Evolutionary conservation across 1,140 invertebrate species (phyloP).

Genomic region (Drosophila malerkotliana): DNA sequence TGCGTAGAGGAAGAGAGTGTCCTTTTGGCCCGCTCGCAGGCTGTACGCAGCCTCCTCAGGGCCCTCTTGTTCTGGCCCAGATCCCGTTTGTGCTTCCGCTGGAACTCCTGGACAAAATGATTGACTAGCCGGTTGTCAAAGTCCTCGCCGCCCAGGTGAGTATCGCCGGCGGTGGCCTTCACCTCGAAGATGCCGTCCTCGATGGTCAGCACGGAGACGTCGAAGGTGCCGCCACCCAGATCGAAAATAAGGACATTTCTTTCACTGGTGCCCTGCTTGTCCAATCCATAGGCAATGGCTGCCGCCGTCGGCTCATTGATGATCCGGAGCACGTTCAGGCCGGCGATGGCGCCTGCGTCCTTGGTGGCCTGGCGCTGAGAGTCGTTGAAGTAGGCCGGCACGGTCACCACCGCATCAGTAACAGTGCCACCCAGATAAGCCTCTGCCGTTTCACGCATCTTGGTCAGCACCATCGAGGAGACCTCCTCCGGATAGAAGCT

Average conservation of each 20-base stretch:
- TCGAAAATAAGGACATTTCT: conserved; percentile 96
- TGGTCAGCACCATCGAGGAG: conserved; percentile 94
- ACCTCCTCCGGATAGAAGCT: conserved; percentile 96
- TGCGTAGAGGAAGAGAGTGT: conserved; percentile 97
- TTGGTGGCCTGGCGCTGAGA: conserved; percentile 96
- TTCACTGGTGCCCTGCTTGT: conserved; percentile 95
- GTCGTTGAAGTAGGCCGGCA: conserved; percentile 96
- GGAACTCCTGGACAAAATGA: conserved; percentile 98
- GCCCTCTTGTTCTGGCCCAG: conserved; percentile 94
- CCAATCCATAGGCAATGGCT: conserved; percentile 99
- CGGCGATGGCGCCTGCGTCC: conserved; percentile 94
- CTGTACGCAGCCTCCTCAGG: conserved; percentile 94
- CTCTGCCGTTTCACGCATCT: conserved; percentile 98
- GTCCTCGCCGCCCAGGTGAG: conserved; percentile 98
- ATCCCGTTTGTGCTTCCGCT: conserved; percentile 98
- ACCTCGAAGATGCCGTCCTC: conserved; percentile 98
- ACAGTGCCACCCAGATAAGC: conserved; percentile 95
- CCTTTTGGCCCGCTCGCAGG: conserved; percentile 97
- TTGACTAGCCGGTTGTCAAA: conserved; percentile 97
- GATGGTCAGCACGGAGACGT: conserved; percentile 98
- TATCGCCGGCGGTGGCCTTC: conserved; percentile 98
- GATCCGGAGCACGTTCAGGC: conserved; percentile 93
- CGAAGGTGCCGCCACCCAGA: conserved; percentile 98
- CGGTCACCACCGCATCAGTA: conserved; percentile 94
- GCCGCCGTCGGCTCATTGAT: conserved; percentile 99